Evolutionary conservation across 1,140 invertebrate species (phyloP).

Genomic region (Danaus plexippus): DNA sequence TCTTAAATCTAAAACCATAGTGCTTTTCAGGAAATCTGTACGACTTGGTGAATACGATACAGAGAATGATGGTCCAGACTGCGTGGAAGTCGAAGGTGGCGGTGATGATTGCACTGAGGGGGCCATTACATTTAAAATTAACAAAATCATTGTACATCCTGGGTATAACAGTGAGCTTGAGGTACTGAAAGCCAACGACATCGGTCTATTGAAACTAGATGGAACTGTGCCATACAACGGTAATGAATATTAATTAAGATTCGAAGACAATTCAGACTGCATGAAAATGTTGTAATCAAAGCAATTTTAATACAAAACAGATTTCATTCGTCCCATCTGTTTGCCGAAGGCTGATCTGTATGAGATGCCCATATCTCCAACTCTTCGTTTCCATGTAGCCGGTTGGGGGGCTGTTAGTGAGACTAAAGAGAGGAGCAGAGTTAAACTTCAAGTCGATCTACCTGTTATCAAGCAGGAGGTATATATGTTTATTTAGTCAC

Average conservation of each 20-base stretch:
- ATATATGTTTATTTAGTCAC: conserved; percentile 5
- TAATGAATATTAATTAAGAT: conserved; percentile 10
- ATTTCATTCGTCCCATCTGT: conserved; percentile 49
- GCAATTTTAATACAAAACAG: conserved; percentile 43
- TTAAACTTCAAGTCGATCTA: conserved; percentile 40
- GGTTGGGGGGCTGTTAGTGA: conserved; percentile 78
- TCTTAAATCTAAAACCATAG: background rate
- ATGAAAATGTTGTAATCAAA: background rate
- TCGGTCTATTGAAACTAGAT: conserved; percentile 64
- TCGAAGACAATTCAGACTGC: background rate
- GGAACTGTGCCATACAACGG: conserved; percentile 50
- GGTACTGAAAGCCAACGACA: conserved; percentile 50
- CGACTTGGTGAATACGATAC: conserved; percentile 71
- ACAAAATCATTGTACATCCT: conserved; percentile 57
- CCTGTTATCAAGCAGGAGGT: conserved; percentile 27
- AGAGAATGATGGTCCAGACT: conserved; percentile 42
- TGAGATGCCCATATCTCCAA: background rate
- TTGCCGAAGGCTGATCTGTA: conserved; percentile 34
- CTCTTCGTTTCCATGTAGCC: conserved; percentile 70
- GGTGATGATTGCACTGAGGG: conserved; percentile 46
- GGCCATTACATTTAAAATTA: conserved; percentile 37
- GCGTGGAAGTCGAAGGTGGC: conserved; percentile 38
- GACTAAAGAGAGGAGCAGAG: conserved; percentile 34
- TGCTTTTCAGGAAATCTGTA: conserved; percentile 42
- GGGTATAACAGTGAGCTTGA: conserved; percentile 37